Evolutionary conservation across 2,113 vertebrate species (phyloP).

Genomic region (Catharus bicknelli): DNA sequence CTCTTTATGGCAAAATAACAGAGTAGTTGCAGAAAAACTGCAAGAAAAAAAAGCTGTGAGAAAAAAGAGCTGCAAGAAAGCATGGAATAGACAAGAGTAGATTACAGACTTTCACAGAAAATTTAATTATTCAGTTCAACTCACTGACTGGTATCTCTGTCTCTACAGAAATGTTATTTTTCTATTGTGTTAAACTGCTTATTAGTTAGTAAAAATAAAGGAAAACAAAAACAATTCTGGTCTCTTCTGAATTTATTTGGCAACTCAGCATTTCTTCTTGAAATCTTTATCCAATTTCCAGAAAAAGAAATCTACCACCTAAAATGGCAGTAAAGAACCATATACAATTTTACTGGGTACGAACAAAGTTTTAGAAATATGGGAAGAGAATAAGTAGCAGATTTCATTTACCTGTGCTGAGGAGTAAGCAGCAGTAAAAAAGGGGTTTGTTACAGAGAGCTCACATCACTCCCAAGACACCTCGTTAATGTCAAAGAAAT

Average conservation of each 20-base stretch:
- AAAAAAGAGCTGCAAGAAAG: background rate
- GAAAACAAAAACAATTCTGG: background rate
- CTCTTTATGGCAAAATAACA: background rate
- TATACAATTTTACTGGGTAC: accelerated
- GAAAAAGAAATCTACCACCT: background rate
- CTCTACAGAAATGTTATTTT: background rate
- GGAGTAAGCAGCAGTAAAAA: background rate
- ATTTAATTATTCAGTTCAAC: background rate
- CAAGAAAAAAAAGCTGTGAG: background rate
- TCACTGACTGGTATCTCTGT: background rate
- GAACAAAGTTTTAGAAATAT: background rate
- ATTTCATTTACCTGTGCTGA: background rate
- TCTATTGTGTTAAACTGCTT: background rate
- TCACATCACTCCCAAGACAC: background rate
- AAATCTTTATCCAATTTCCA: background rate
- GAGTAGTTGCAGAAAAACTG: background rate
- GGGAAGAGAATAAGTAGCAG: background rate
- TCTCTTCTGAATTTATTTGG: background rate
- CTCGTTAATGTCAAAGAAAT: background rate
- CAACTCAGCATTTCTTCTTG: background rate
- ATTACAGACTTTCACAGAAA: background rate
- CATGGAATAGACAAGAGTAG: background rate
- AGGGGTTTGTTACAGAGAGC: background rate
- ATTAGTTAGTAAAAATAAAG: background rate
- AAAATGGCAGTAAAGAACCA: background rate